phyloP scores from a whole-genome alignment of 2,797 vertebrate species.

The Hafferia zeledoni region DNA sequence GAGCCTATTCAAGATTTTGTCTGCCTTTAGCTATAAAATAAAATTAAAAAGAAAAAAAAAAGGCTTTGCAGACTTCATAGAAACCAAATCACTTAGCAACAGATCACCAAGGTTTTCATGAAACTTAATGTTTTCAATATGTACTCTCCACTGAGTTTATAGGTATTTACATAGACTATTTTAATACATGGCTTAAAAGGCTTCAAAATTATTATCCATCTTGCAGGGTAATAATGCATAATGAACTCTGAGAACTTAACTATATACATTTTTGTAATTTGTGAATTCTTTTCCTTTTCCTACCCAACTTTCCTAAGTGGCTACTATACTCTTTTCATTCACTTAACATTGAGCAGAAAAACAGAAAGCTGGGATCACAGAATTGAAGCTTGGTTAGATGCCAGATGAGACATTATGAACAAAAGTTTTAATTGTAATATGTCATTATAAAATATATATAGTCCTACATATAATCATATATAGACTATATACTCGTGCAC shows the following conservation, averaged over 20 bases:
- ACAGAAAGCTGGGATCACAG: not conserved
- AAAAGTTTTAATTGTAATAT: not conserved
- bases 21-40: not conserved
- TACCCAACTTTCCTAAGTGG: not conserved
- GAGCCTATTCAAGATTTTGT: conserved; percentile 4
- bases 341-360: not conserved
- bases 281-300: not conserved
- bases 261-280: not conserved
- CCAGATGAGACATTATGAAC: not conserved
- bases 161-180: conserved; percentile 11
- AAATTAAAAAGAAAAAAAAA: not conserved
- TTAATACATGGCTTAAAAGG: not conserved
- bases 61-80: not conserved
- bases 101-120: not conserved
- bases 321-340: not conserved
- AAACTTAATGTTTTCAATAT: not conserved
- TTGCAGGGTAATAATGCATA: not conserved
- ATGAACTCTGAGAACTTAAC: not conserved
- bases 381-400: not conserved
- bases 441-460: not conserved
- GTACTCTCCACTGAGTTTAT: not conserved
- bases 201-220: not conserved
- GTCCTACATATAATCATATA: no score
- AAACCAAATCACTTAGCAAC: conserved; percentile 47
- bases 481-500: not conserved